phyloP scores from a whole-genome alignment of 2,113 vertebrate genomes.

The Ranitomeya imitator region DNA sequence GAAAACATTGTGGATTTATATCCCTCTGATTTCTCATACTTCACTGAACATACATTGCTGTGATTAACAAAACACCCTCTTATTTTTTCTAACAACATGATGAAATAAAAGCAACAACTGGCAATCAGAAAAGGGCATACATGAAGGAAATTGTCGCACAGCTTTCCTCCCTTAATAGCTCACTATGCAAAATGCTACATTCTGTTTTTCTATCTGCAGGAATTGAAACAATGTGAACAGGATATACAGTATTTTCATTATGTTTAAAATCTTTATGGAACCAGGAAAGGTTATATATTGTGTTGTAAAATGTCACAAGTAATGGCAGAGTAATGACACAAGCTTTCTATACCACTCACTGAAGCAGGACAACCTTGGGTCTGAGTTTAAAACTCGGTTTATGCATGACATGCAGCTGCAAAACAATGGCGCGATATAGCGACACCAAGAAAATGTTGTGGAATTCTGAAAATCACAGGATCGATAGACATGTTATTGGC shows the following conservation, averaged over 20 bases:
- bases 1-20: not conserved
- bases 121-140: not conserved
- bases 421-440: too few relatives aligned
- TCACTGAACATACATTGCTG: constrained; percentile 5
- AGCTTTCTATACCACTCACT: not conserved
- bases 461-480: too few relatives aligned
- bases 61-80: constrained; percentile 14
- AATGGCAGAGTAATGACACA: not conserved
- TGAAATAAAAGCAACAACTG: constrained; percentile 31
- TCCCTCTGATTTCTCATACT: constrained; percentile 29
- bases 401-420: too few relatives aligned
- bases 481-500: too few relatives aligned
- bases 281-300: not conserved
- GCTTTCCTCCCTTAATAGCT: constrained; percentile 18
- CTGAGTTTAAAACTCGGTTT: too few relatives aligned
- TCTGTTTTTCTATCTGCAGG: constrained; percentile 25
- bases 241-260: constrained; percentile 10
- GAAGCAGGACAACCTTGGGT: not conserved
- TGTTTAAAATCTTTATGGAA: constrained; percentile 12
- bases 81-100: constrained; percentile 34
- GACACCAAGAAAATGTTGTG: too few relatives aligned
- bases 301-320: not conserved
- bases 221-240: constrained; percentile 39
- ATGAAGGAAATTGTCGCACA: not conserved
- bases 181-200: not conserved